Conservation (phyloP, 2,888 invertebrate species). For the Oxycera nigricornis region DNA sequence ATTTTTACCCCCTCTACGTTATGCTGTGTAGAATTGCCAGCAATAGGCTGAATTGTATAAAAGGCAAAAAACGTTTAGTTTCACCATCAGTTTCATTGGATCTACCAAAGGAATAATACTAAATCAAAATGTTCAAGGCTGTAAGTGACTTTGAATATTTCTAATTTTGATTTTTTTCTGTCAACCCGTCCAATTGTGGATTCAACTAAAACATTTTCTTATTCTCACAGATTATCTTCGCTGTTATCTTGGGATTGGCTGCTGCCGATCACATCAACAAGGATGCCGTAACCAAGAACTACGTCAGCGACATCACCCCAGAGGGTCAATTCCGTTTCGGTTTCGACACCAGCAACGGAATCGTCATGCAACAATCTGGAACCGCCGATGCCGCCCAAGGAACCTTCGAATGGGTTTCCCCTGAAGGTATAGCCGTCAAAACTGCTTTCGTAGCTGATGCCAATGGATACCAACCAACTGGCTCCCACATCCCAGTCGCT, state of each 20-base stretch:
- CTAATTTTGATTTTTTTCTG: not conserved
- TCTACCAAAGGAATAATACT: not conserved
- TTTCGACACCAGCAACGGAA: constrained; percentile 70
- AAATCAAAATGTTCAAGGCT: constrained; percentile 28
- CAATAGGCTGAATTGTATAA: too few species aligned
- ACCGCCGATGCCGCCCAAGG: constrained; percentile 65
- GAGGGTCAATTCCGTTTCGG: constrained; percentile 62
- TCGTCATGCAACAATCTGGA: constrained; percentile 66
- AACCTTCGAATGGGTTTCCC: constrained; percentile 64
- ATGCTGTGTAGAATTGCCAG: too few species aligned
- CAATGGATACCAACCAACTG: constrained; percentile 37
- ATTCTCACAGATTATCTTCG: constrained; percentile 11
- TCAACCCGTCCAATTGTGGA: not conserved
- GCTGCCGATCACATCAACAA: constrained; percentile 58
- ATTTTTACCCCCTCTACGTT: too few species aligned
- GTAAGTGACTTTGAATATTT: constrained; percentile 10
- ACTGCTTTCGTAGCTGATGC: constrained; percentile 49
- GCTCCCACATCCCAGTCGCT: constrained; percentile 35
- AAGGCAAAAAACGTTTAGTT: too few species aligned
- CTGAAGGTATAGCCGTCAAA: constrained; percentile 63
- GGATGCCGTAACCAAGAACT: constrained; percentile 61
- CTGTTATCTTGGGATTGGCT: constrained; percentile 54
- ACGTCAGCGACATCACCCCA: constrained; percentile 56
- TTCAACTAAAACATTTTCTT: not conserved
- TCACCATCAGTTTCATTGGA: constrained; percentile 29